A percentile compares a stretch with the other conserved stretches of the same genome.
These are phyloP conservation scores for Lophochroa leadbeateri DNA, from an alignment of 2,113 vertebrate genomes.

Conservation along the genomic window DNA sequence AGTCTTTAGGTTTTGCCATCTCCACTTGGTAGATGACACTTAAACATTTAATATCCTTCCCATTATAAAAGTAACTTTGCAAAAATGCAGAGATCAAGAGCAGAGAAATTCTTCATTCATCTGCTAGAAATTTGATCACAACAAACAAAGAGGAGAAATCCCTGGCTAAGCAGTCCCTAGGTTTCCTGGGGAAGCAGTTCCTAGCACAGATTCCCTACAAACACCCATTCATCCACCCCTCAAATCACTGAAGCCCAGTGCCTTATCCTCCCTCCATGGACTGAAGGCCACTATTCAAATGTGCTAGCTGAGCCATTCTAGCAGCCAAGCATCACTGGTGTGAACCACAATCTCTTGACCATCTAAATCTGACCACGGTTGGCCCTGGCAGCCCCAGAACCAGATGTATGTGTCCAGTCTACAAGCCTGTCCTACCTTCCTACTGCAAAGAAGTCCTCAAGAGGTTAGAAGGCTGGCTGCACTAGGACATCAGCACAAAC, in stretches of 20 bases:
- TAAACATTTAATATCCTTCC: neutral
- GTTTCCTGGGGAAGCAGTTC: neutral
- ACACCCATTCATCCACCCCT: neutral
- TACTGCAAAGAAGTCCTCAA: neutral
- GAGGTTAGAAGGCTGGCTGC: neutral
- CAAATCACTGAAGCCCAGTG: neutral
- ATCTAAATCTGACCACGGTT: neutral
- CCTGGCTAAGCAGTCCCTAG: neutral
- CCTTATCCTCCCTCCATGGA: neutral
- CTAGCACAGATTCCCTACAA: neutral
- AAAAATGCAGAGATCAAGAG: neutral
- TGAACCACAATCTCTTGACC: neutral
- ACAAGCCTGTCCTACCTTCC: neutral
- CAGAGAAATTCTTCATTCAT: neutral
- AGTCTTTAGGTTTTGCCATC: neutral
- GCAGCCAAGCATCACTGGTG: rapidly evolving
- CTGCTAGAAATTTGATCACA: neutral
- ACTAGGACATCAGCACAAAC: neutral
- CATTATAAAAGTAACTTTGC: neutral
- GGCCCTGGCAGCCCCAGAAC: neutral
- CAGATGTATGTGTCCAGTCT: rapidly evolving
- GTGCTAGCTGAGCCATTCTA: neutral
- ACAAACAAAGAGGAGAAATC: neutral
- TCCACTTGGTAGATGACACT: neutral
- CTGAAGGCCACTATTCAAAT: neutral